Base-by-base conservation (phyloP, 2,113 vertebrate genomes). In the Pseudorectes ferrugineus region DNA sequence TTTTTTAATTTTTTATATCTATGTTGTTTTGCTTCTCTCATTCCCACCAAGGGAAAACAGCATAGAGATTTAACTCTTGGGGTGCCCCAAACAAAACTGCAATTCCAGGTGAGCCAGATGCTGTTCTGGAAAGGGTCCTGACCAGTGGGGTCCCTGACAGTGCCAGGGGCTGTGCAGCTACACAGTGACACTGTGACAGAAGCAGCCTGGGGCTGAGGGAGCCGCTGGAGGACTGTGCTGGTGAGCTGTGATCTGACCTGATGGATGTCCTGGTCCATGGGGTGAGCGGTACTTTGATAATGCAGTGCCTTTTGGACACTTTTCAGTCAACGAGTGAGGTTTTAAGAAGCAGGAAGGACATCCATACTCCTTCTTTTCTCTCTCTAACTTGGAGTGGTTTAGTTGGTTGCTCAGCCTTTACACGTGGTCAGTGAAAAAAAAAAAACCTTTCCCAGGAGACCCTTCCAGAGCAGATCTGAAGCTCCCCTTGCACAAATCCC, bases 71-170 rank as follows among this genome's bases (percentile, higher is more conserved):
- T 96, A 94, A 95, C 66, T 62, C 71, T 29, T 85, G 9, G 21
- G 7, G 17, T 85, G 33, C 42, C 22, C 51, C 35, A 82, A 71
- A 58, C 3, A 10, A 61, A 67, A 36, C 1, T 59, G 20, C 24
- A 5, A 38, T 35, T 87, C 40, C 61, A 45, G 22, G 45, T 31
- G 52, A 55, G 25, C 17, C 73, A 91, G 42, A 11, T 55, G 73
- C 45, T 68, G 57, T 29, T 76, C 59, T 63, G 58, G 54, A 52
- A 51, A 48, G 24, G 45, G 14, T 85, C 14, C 61, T 82, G 66
- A 35, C 4, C 29, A 7, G 0, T 0, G 22, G 11, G 43, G 51
- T 20, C 67, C 26, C 20, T 57, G 55, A 0, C 6, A 12, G 48
- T 12, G 43, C 59, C 38, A 5, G 36, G 54, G 46, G n/a, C 92